Percentiles rank a stretch among this genome's conserved stretches.
Conservation (phyloP, 1,140 invertebrate genomes). For the Charaxes varanes region DNA sequence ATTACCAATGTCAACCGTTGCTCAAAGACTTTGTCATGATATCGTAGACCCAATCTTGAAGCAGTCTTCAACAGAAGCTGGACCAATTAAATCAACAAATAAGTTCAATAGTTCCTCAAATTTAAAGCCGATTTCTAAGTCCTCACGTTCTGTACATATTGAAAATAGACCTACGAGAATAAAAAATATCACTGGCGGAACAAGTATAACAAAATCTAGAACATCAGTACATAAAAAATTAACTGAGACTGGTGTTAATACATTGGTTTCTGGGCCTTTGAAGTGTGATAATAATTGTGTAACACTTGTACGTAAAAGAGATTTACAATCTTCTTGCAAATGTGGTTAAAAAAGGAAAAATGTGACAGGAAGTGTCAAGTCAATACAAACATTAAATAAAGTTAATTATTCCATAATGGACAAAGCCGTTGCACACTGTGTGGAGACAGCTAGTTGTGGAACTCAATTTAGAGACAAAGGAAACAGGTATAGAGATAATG, state of each 20-base stretch:
- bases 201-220: constrained; percentile 25
- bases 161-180: constrained; percentile 35
- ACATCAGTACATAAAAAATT: constrained; percentile 29
- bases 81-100: constrained; percentile 11
- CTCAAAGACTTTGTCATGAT: constrained; percentile 41
- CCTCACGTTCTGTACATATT: constrained; percentile 21
- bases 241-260: constrained; percentile 34
- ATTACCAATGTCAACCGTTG: constrained; percentile 31
- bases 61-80: constrained; percentile 14
- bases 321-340: constrained; percentile 28
- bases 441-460: constrained; percentile 33
- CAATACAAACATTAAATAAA: constrained; percentile 32
- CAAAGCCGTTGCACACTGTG: constrained; percentile 37
- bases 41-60: constrained; percentile 37
- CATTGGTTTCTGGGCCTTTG: constrained; percentile 30
- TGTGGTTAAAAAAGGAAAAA: constrained; percentile 20
- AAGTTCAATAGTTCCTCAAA: constrained; percentile 13
- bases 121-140: constrained; percentile 19
- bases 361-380: constrained; percentile 25
- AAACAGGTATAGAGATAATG: neutral
- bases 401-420: constrained; percentile 24
- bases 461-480: constrained; percentile 33
- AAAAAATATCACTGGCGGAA: constrained; percentile 15
- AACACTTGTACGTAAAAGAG: constrained; percentile 35
- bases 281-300: constrained; percentile 36